Evolutionary conservation across 2,888 invertebrate genomes (phyloP).

Genomic region (Stomorhina lunata): DNA sequence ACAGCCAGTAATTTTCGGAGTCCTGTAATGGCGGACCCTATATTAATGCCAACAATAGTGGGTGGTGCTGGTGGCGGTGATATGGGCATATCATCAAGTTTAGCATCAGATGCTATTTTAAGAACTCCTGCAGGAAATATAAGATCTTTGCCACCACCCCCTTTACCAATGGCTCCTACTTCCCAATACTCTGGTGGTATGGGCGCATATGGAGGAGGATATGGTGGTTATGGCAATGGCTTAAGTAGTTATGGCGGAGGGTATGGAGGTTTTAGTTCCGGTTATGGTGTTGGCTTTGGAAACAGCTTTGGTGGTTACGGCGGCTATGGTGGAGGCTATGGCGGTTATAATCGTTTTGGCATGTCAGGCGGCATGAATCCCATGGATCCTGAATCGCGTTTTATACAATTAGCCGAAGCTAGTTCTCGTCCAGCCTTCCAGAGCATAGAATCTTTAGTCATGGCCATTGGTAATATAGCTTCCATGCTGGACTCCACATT

Average conservation of each 20-base stretch:
- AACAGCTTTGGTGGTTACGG: slow-evolving; percentile 68
- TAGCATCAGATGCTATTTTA: slow-evolving; percentile 65
- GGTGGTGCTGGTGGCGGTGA: slow-evolving; percentile 23
- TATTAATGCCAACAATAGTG: slow-evolving; percentile 69
- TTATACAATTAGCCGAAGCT: slow-evolving; percentile 94
- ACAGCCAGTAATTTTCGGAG: slow-evolving; percentile 72
- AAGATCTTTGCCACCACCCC: slow-evolving; percentile 71
- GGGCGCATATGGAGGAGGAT: slow-evolving; percentile 66
- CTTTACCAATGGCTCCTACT: slow-evolving; percentile 67
- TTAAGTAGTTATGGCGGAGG: slow-evolving; percentile 64
- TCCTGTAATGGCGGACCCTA: slow-evolving; percentile 73
- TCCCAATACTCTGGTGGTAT: slow-evolving; percentile 54
- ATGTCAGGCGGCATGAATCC: slow-evolving; percentile 70
- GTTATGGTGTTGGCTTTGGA: slow-evolving; percentile 59
- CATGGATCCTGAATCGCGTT: slow-evolving; percentile 81
- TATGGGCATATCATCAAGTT: slow-evolving; percentile 14
- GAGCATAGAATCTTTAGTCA: slow-evolving; percentile 94
- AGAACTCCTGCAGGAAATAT: slow-evolving; percentile 76
- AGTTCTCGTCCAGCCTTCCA: slow-evolving; percentile 95
- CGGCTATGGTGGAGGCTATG: slow-evolving; percentile 70
- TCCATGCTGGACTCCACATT: slow-evolving; percentile 99
- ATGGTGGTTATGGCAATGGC: slow-evolving; percentile 72
- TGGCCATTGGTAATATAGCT: slow-evolving; percentile 95
- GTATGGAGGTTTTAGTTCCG: slow-evolving; percentile 52
- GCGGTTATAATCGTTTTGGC: slow-evolving; percentile 76